Evolutionary conservation across 2,888 invertebrate species (phyloP).

Genomic region (Heteromyza rotundicornis): DNA sequence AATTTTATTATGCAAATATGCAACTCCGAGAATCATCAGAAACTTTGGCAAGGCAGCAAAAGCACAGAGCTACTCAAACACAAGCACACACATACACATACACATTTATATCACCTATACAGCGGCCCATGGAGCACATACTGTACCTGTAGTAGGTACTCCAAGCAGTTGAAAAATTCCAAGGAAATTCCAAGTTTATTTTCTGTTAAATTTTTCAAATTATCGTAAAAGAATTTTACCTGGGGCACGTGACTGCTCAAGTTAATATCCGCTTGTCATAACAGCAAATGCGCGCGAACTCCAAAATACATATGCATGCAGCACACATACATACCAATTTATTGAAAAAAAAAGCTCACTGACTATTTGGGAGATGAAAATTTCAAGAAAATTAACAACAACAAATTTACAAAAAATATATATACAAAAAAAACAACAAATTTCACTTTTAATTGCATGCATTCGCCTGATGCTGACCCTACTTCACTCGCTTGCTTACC

Average conservation of each 20-base stretch:
- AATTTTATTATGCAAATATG: too few species aligned
- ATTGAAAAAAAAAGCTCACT: not conserved
- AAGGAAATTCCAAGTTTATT: slow-evolving; percentile 24
- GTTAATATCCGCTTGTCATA: slow-evolving; percentile 49
- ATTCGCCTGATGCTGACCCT: slow-evolving; percentile 20
- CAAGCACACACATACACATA: slow-evolving; percentile 36
- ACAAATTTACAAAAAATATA: too few species aligned
- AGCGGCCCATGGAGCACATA: not conserved
- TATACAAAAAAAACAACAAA: slow-evolving; percentile 3
- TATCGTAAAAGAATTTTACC: slow-evolving; percentile 59
- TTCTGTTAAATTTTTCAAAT: slow-evolving; percentile 27
- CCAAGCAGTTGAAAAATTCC: too few species aligned
- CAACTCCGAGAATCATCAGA: too few species aligned
- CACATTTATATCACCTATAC: slow-evolving; percentile 39
- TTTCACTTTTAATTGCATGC: slow-evolving; percentile 48
- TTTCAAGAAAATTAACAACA: not conserved
- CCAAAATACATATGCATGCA: slow-evolving; percentile 30
- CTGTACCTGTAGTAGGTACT: too few species aligned
- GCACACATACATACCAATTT: slow-evolving; percentile 17
- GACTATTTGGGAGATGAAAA: not conserved
- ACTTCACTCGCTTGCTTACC: slow-evolving; percentile 9
- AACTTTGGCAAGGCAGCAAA: too few species aligned
- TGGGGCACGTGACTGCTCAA: slow-evolving; percentile 56
- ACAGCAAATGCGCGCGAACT: slow-evolving; percentile 36
- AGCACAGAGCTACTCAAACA: slow-evolving; percentile 1